Evolutionary conservation across 2,797 vertebrate genomes (phyloP).

Genomic region (Phataginus tetradactyla): DNA sequence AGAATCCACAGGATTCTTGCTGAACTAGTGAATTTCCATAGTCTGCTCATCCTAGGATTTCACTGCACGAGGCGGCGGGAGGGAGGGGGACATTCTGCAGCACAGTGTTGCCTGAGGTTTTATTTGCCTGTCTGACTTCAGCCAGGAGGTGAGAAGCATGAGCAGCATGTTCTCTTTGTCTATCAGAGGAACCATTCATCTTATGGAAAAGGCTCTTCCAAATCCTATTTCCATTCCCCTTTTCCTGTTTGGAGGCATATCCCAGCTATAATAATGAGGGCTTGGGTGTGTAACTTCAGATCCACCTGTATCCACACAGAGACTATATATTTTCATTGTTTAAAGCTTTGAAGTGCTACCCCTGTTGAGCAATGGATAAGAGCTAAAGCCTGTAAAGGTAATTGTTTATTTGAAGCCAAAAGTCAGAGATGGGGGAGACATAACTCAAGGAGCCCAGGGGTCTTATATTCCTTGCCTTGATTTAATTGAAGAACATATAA

Average conservation of each 20-base stretch:
- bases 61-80: not conserved
- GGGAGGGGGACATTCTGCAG: not conserved
- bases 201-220: not conserved
- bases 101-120: not conserved
- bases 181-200: not conserved
- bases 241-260: conserved; percentile 27
- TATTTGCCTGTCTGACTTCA: conserved; percentile 4
- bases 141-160: not conserved
- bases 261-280: not conserved
- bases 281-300: not conserved
- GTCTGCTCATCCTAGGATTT: not conserved
- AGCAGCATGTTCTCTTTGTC: not conserved
- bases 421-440: conserved; percentile 39
- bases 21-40: not conserved
- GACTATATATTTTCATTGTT: not conserved
- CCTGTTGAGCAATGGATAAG: conserved; percentile 8
- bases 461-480: conserved; percentile 62
- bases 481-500: conserved; percentile 62
- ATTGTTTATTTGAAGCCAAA: conserved; percentile 52
- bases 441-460: conserved; percentile 25
- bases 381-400: conserved; percentile 23
- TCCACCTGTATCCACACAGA: conserved; percentile 2
- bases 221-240: conserved; percentile 29
- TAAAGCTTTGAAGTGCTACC: not conserved
- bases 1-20: not conserved